Conservation (phyloP, 2,888 invertebrate genomes). For the Carabus problematicus region DNA sequence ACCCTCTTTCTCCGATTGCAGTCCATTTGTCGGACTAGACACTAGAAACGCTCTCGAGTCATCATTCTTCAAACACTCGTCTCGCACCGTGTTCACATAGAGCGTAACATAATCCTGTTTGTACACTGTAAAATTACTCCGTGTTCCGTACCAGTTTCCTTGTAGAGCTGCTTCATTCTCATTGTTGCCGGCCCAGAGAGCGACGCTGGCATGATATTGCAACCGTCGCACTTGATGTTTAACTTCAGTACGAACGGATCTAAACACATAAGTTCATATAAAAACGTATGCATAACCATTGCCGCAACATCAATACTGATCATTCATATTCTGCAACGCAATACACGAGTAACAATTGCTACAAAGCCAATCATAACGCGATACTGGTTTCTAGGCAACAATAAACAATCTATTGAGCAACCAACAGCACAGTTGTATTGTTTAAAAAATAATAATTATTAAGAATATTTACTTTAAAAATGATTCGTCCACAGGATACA, state of each 20-base stretch:
- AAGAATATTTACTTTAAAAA: slow-evolving; percentile 68
- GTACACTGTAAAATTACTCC: slow-evolving; percentile 63
- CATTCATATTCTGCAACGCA: too few relatives aligned
- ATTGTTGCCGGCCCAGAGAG: slow-evolving; percentile 94
- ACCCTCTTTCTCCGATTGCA: slow-evolving; percentile 73
- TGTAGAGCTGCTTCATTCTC: slow-evolving; percentile 93
- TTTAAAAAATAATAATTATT: too few relatives aligned
- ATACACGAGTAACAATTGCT: too few relatives aligned
- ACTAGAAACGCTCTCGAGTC: slow-evolving; percentile 73
- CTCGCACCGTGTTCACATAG: slow-evolving; percentile 79
- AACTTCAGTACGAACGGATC: slow-evolving; percentile 78
- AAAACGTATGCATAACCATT: too few relatives aligned
- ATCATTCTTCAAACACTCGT: slow-evolving; percentile 69
- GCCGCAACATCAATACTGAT: too few relatives aligned
- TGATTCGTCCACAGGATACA: slow-evolving; percentile 81
- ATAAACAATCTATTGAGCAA: too few relatives aligned
- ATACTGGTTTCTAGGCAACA: too few relatives aligned
- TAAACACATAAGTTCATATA: slow-evolving; percentile 49
- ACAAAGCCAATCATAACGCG: too few relatives aligned
- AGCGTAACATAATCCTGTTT: slow-evolving; percentile 81
- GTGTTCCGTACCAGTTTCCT: slow-evolving; percentile 77
- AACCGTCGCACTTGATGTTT: slow-evolving; percentile 81
- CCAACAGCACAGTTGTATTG: too few relatives aligned
- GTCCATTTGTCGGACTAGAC: slow-evolving; percentile 93
- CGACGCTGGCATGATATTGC: slow-evolving; percentile 85